These are phyloP conservation scores for Microcebus ravelobensis DNA, from an alignment of 2,113 vertebrate species.

Conservation along the genomic window DNA sequence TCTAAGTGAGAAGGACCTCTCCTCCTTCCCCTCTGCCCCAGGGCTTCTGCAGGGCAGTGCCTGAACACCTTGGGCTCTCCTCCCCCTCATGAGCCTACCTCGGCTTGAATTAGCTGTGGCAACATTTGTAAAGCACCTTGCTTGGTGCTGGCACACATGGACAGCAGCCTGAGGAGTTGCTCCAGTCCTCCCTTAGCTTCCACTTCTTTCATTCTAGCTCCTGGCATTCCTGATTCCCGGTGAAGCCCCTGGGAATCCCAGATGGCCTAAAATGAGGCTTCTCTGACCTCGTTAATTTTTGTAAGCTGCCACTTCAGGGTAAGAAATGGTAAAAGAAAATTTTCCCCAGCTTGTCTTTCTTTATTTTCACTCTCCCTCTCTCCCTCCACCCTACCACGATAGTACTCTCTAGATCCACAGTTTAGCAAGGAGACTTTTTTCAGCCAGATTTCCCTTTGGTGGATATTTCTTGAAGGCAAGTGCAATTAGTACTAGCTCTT, in stretches of 20 bases:
- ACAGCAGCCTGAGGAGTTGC: neutral
- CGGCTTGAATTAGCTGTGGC: neutral
- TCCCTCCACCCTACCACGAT: neutral
- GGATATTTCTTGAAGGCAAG: conserved; percentile 18
- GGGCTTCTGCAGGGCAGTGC: neutral
- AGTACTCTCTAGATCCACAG: neutral
- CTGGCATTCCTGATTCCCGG: neutral
- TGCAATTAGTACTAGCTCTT: neutral
- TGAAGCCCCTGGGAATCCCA: neutral
- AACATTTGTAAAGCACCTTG: neutral
- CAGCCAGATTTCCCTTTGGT: neutral
- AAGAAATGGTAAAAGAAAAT: neutral
- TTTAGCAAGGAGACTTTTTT: neutral
- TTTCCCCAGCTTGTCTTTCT: neutral
- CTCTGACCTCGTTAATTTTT: neutral
- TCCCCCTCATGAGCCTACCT: neutral
- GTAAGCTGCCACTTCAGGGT: neutral
- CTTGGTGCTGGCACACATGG: neutral
- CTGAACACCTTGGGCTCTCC: neutral
- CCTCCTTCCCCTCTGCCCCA: neutral
- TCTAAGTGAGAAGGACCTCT: neutral
- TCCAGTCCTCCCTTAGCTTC: neutral
- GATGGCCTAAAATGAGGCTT: conserved; percentile 38
- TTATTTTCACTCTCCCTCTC: neutral
- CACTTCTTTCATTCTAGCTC: neutral